These are phyloP conservation scores for Pseudotriccus pelzelni DNA, from an alignment of 2,797 vertebrate species.

Conservation along the genomic window DNA sequence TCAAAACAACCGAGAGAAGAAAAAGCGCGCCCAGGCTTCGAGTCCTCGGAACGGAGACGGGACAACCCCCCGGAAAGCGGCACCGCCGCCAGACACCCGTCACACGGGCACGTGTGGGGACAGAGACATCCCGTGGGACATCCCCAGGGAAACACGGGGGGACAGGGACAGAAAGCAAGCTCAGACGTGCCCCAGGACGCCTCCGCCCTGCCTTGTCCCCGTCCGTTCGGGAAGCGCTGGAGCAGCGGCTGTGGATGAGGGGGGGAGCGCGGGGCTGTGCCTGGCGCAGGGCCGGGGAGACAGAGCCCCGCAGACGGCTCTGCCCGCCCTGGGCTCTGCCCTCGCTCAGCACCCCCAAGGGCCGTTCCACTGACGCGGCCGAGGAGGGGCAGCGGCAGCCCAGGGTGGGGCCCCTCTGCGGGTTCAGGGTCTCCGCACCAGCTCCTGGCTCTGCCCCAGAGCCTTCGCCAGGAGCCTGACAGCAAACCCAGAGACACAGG, in stretches of 20 bases:
- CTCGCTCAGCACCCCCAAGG: accelerated
- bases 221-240: not conserved
- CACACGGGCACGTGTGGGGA: not conserved
- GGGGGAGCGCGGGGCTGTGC: no score
- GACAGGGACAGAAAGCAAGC: not conserved
- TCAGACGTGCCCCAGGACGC: accelerated
- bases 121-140: not conserved
- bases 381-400: accelerated
- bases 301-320: not conserved
- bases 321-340: not conserved
- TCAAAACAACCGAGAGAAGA: not conserved
- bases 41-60: not conserved
- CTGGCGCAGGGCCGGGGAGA: accelerated
- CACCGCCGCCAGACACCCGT: not conserved
- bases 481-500: not conserved
- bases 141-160: not conserved
- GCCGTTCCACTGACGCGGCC: accelerated
- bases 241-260: not conserved
- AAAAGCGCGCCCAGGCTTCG: not conserved
- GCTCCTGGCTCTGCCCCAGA: not conserved
- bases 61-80: not conserved
- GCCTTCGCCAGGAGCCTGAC: not conserved
- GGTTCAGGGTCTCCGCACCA: accelerated
- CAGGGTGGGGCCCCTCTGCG: accelerated
- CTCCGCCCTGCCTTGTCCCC: not conserved